These are phyloP conservation scores for Eurystomus glaucurus DNA, from an alignment of 2,797 vertebrate species.

Conservation along the genomic window DNA sequence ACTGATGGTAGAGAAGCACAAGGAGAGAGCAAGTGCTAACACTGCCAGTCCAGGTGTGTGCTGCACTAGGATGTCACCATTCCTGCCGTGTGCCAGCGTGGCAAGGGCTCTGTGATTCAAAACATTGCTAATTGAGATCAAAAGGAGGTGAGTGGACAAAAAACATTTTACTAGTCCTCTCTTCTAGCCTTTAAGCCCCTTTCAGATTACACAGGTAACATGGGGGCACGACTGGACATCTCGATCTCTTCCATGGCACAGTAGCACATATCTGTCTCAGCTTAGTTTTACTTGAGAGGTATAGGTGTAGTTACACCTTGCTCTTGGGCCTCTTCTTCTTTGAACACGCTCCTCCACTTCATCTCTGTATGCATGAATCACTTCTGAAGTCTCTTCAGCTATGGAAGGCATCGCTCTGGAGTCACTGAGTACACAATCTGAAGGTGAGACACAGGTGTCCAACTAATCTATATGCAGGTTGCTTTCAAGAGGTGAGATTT, in stretches of 20 bases:
- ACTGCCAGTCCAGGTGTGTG: fast-evolving
- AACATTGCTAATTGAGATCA: neutral
- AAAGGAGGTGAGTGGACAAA: neutral
- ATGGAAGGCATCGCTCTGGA: neutral
- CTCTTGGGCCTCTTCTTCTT: neutral
- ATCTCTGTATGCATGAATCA: neutral
- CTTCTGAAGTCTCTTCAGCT: neutral
- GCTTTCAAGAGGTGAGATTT: conserved; percentile 24
- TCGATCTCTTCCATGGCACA: neutral
- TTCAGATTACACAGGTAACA: neutral
- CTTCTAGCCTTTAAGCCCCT: neutral
- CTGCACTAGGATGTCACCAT: fast-evolving
- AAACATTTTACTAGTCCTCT: neutral
- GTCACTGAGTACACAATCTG: neutral
- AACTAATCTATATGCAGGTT: neutral
- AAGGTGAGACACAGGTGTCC: neutral
- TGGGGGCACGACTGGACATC: neutral
- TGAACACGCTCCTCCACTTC: neutral
- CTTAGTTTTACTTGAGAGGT: neutral
- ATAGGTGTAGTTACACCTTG: neutral
- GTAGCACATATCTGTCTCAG: neutral
- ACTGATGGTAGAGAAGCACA: neutral
- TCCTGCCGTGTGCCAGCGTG: fast-evolving
- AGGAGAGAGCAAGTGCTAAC: neutral
- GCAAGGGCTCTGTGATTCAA: neutral